Conservation (phyloP, 2,797 vertebrate genomes). For the Leucoraja ocellata region DNA sequence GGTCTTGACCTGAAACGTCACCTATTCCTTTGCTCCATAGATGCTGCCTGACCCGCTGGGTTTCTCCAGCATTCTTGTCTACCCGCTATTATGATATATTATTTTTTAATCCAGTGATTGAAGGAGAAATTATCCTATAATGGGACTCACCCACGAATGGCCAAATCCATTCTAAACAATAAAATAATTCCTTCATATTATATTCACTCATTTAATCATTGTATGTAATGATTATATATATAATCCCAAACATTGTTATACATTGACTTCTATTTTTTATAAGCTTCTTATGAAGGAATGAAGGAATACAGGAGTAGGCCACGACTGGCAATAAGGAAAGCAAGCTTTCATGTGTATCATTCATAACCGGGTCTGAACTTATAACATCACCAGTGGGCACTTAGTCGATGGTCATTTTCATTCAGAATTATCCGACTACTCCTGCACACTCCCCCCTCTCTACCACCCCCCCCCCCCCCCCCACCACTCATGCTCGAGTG, state of each 20-base stretch:
- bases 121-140: not conserved
- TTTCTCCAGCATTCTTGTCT: no score
- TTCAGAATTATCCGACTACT: not conserved
- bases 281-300: not conserved
- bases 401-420: not conserved
- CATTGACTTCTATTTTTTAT: not conserved
- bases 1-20: no score
- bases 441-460: not conserved
- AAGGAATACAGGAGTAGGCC: not conserved
- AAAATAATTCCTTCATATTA: not conserved
- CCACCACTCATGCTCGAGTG: no score
- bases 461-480: no score
- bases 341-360: not conserved
- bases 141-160: not conserved
- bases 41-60: no score
- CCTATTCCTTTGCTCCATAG: no score
- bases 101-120: not conserved
- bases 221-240: not conserved
- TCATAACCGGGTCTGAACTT: not conserved
- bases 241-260: not conserved
- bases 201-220: not conserved
- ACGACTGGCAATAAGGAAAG: not conserved
- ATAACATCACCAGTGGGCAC: not conserved
- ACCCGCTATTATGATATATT: no score
- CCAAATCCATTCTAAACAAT: not conserved